Evolutionary conservation across 92 coral and sea anemone genomes (phyloP).

Genomic region (Zoanthus gigantus): DNA sequence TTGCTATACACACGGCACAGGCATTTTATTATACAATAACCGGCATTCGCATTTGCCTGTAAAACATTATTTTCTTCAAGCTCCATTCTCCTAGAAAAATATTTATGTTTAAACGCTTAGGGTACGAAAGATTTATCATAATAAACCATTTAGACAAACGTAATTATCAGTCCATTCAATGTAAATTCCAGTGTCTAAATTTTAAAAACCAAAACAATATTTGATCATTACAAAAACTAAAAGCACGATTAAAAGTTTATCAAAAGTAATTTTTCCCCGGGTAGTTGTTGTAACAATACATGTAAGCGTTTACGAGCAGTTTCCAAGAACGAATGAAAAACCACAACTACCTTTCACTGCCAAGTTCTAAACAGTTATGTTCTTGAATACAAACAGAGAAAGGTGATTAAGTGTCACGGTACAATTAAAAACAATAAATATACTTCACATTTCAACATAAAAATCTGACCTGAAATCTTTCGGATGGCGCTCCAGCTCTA

Average conservation of each 20-base stretch:
- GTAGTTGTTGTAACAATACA: background rate
- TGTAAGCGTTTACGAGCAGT: background rate
- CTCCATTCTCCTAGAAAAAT: too few relatives aligned
- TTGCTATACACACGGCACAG: conserved; percentile 10
- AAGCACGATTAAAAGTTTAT: background rate
- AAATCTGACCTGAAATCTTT: conserved; percentile 90
- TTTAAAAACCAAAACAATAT: background rate
- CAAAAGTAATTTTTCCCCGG: background rate
- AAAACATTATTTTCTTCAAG: background rate
- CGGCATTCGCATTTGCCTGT: background rate
- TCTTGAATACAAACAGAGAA: background rate
- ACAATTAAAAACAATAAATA: background rate
- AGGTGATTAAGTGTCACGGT: background rate
- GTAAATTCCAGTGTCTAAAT: background rate
- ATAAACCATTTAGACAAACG: background rate
- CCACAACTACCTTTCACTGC: background rate
- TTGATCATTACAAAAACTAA: conserved; percentile 5
- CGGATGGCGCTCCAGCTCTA: conserved; percentile 86
- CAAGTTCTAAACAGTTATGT: background rate
- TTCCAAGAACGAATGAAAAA: too few relatives aligned
- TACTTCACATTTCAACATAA: background rate
- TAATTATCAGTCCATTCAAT: background rate
- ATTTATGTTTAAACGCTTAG: too few relatives aligned
- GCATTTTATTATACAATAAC: background rate
- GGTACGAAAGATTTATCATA: too few relatives aligned